Evolutionary conservation across 1,140 invertebrate genomes (phyloP).

Genomic region (Drosophila ercepeae): DNA sequence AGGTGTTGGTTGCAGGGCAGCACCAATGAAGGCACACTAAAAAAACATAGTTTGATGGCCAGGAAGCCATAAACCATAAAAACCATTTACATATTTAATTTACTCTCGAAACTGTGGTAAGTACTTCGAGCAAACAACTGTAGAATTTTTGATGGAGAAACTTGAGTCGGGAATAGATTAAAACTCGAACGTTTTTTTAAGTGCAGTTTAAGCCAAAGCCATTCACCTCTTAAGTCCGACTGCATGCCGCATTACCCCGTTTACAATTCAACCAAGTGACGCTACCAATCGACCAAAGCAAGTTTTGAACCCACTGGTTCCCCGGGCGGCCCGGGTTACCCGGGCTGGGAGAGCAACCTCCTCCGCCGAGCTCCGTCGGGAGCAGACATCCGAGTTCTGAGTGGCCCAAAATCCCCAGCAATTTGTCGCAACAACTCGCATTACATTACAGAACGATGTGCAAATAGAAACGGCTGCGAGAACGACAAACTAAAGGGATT

Average conservation of each 20-base stretch:
- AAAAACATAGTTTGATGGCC: not conserved
- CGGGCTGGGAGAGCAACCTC: not conserved
- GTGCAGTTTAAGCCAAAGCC: slow-evolving; percentile 37
- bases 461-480: slow-evolving; percentile 65
- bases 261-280: slow-evolving; percentile 52
- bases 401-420: slow-evolving; percentile 70
- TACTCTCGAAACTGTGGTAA: too few species aligned
- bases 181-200: not conserved
- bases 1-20: slow-evolving; percentile 26
- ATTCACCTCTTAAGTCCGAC: slow-evolving; percentile 65
- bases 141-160: not conserved
- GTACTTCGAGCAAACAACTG: not conserved
- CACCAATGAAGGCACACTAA: not conserved
- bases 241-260: slow-evolving; percentile 47
- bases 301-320: not conserved
- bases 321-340: not conserved
- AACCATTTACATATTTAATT: too few species aligned
- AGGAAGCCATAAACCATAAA: too few species aligned
- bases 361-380: slow-evolving; percentile 7
- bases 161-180: not conserved
- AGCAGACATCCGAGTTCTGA: slow-evolving; percentile 29
- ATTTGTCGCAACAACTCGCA: slow-evolving; percentile 79
- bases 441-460: slow-evolving; percentile 80
- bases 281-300: slow-evolving; percentile 49
- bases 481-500: slow-evolving; percentile 69